Evolutionary conservation across 1,140 invertebrate genomes (phyloP).

Genomic region (Luehdorfia chinensis): DNA sequence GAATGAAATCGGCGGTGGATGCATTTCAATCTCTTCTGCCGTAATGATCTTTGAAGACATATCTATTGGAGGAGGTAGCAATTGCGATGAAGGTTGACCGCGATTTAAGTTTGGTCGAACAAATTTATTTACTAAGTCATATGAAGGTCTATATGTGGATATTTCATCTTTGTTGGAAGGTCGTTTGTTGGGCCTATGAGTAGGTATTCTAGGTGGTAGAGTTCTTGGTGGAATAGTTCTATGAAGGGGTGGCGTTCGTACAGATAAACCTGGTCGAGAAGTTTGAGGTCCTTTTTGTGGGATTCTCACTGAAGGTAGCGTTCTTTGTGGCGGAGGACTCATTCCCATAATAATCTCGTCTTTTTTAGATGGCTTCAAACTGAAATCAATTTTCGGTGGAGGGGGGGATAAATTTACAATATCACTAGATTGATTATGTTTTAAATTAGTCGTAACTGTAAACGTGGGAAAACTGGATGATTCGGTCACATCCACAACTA

Average conservation of each 20-base stretch:
- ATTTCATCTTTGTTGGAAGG: conserved; percentile 56
- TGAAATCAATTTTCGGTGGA: conserved; percentile 62
- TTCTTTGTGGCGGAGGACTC: conserved; percentile 65
- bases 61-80: conserved; percentile 60
- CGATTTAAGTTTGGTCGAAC: conserved; percentile 54
- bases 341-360: conserved; percentile 74
- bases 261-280: conserved; percentile 39
- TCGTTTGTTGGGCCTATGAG: conserved; percentile 51
- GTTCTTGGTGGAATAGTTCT: conserved; percentile 57
- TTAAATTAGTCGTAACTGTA: conserved; percentile 39
- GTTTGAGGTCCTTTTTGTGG: conserved; percentile 41
- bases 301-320: conserved; percentile 31
- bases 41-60: conserved; percentile 36
- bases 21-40: conserved; percentile 26
- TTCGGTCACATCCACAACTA: conserved; percentile 56
- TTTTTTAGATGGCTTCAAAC: conserved; percentile 56
- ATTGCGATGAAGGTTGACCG: conserved; percentile 57
- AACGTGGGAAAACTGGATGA: conserved; percentile 53
- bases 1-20: conserved; percentile 25
- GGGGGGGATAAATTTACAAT: conserved; percentile 72
- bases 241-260: conserved; percentile 53
- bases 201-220: conserved; percentile 48
- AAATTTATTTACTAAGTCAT: conserved; percentile 59
- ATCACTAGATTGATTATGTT: conserved; percentile 49
- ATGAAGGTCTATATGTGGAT: conserved; percentile 66